Evolutionary conservation across 2,113 vertebrate species (phyloP).

Genomic region (Cervus canadensis): DNA sequence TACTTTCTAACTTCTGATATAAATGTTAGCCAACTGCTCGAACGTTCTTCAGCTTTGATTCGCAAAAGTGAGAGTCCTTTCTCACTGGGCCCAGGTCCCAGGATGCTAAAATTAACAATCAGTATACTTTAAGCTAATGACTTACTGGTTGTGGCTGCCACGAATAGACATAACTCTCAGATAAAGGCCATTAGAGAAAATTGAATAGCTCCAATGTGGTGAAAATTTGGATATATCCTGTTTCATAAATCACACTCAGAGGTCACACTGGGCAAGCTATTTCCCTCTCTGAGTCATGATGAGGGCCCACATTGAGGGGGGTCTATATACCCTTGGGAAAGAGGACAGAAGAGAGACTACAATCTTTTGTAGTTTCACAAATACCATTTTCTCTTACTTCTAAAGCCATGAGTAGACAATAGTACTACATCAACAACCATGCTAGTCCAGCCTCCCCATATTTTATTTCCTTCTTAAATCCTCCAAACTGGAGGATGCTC

Average conservation of each 20-base stretch:
- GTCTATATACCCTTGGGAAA: constrained; percentile 25
- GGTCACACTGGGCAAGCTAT: constrained; percentile 56
- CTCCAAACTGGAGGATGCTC: neutral
- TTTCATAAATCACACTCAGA: constrained; percentile 74
- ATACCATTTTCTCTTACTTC: neutral
- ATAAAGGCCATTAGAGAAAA: constrained; percentile 82
- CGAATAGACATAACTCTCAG: constrained; percentile 77
- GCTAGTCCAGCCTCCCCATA: neutral
- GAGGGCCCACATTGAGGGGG: neutral
- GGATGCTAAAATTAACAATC: constrained; percentile 62
- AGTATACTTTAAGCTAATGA: constrained; percentile 71
- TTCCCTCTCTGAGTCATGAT: constrained; percentile 54
- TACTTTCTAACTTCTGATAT: constrained; percentile 38
- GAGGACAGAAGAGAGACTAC: neutral
- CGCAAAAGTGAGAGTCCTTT: constrained; percentile 36
- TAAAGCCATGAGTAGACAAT: neutral
- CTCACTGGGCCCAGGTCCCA: constrained; percentile 68
- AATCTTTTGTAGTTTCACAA: neutral
- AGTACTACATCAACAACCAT: neutral
- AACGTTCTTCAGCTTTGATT: constrained; percentile 47
- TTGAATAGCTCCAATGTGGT: constrained; percentile 75
- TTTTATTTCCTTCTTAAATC: neutral
- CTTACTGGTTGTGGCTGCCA: constrained; percentile 73
- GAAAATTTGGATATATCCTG: constrained; percentile 73
- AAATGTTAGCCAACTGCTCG: constrained; percentile 44